Base-by-base conservation (phyloP, 1,140 invertebrate species). In the Diorhabda elongata region DNA sequence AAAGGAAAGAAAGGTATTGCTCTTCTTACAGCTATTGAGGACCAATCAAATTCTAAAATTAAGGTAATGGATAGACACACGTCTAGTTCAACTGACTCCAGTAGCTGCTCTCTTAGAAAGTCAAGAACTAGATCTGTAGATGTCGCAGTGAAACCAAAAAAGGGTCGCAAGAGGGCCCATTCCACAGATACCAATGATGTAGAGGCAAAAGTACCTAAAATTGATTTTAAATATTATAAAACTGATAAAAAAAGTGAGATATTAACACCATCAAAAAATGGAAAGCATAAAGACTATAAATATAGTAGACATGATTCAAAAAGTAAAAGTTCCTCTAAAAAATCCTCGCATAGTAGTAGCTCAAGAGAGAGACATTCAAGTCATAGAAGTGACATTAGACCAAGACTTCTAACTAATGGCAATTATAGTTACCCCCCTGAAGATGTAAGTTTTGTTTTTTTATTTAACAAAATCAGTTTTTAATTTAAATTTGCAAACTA, bases 381-480 rank as follows among this genome's bases (percentile, higher is more conserved):
- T 42, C 61, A 71, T 61, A 56, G 70, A 26, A 44, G 57, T 9
- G 71, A 74, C 43, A 65, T 65, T 42, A 74, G 68, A 63, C 76
- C 78, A 58, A 73, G 71, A 11, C 61, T 81, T 57, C 66, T 80
- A 64, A 74, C 78, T 2, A 77, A 77, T 75, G 79, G 79, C 57
- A 81, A 81, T 64, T 79, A 79, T 69, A 77, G 74, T 70, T 75
- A 78, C 70, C 74, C 78, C 44, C 79, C 77, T 52, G 72, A 73
- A 62, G 75, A 81, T 75, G 76, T 80, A 74, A 77, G 79, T 71
- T 68, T 66, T 44, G 62, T 69, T 61, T 6, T 63, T 41, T 42
- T 42, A 59, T 2, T 59, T 11, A 1, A 26, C 26, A 26, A 26
- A 26, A 26, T 26, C 26, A 26, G 26, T 26, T 26, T 26, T 26